These are phyloP conservation scores for Mastomys natalensis DNA, from an alignment of 2,113 vertebrate species.

Conservation along the genomic window DNA sequence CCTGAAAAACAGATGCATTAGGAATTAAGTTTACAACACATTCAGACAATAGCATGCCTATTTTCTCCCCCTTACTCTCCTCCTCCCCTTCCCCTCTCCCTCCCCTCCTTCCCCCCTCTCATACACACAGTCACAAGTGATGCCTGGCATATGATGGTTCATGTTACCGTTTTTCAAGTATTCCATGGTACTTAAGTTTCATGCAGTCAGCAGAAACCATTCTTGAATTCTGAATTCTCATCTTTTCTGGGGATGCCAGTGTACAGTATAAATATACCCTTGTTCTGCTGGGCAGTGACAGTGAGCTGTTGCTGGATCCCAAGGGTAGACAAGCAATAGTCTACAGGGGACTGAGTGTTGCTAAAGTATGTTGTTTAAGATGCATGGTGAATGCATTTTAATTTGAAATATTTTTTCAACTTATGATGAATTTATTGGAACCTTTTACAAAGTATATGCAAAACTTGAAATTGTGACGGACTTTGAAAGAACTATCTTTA, in stretches of 20 bases:
- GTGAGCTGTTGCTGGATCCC: neutral
- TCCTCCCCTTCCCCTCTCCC: neutral
- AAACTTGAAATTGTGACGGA: constrained; percentile 20
- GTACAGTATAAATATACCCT: neutral
- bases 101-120: neutral
- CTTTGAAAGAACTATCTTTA: neutral
- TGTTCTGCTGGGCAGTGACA: neutral
- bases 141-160: neutral
- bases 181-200: neutral
- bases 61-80: too few relatives aligned
- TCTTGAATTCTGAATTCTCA: neutral
- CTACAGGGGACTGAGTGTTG: neutral
- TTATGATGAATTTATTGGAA: neutral
- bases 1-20: neutral
- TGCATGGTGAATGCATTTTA: neutral
- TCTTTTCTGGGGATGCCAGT: neutral
- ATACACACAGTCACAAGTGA: neutral
- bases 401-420: neutral
- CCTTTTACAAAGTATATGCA: neutral
- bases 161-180: neutral
- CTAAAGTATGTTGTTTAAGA: neutral
- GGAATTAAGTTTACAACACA: neutral
- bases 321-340: neutral
- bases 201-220: neutral
- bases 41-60: neutral